phyloP scores from a whole-genome alignment of 2,113 vertebrate genomes.

The Rhegmatorhina hoffmannsi region DNA sequence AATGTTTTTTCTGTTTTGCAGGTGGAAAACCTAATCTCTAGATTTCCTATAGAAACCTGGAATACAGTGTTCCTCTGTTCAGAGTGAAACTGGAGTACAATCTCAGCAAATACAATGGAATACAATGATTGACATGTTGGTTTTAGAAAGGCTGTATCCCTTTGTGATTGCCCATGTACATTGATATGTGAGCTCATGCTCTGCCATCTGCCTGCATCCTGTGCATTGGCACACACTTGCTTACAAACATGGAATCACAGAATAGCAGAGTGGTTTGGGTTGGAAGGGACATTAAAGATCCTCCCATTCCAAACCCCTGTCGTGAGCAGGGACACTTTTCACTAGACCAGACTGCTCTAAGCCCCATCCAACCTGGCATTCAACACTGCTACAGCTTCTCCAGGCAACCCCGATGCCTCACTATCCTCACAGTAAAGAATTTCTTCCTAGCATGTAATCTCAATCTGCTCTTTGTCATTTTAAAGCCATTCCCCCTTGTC shows the following conservation, averaged over 20 bases:
- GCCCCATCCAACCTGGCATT: neutral
- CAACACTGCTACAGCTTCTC: neutral
- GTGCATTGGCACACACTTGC: fast-evolving
- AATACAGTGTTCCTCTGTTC: fast-evolving
- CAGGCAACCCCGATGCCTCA: neutral
- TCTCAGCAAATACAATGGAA: neutral
- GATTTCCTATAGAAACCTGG: neutral
- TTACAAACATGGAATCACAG: neutral
- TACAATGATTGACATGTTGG: fast-evolving
- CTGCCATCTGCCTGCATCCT: fast-evolving
- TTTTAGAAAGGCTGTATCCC: neutral
- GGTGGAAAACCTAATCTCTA: neutral
- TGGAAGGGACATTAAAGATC: neutral
- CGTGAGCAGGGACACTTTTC: neutral
- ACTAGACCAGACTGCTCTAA: neutral
- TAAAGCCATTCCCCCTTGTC: neutral
- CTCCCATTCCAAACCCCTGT: neutral
- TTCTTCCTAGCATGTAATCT: neutral
- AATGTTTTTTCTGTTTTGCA: neutral
- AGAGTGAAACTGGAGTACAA: neutral
- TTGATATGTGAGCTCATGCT: fast-evolving
- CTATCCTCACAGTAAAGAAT: neutral
- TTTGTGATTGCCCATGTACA: fast-evolving
- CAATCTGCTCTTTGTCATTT: neutral
- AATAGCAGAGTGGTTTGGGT: neutral